Percentiles rank a stretch among this genome's conserved stretches.
Evolutionary conservation across 1,140 invertebrate species (phyloP).

Genomic region (Tetranychus cinnabarinus): DNA sequence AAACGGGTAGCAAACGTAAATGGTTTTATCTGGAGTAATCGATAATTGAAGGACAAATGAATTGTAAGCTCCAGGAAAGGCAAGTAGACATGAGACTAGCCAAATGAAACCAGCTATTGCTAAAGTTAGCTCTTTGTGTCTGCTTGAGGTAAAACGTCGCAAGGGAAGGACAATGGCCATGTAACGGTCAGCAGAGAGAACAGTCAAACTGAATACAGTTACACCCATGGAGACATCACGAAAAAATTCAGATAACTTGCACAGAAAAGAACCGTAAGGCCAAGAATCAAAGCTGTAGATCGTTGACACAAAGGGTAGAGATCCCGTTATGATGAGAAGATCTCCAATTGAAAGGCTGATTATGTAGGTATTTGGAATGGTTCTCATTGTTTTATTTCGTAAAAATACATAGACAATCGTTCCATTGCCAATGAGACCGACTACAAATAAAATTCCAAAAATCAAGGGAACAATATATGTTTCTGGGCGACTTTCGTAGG

Average conservation of each 20-base stretch:
- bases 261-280: slow-evolving; percentile 50
- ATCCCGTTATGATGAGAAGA: slow-evolving; percentile 43
- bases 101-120: slow-evolving; percentile 34
- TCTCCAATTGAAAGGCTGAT: slow-evolving; percentile 52
- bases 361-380: slow-evolving; percentile 74
- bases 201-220: slow-evolving; percentile 74
- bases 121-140: neutral
- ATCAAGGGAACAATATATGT: slow-evolving; percentile 63
- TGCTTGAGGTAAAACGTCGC: slow-evolving; percentile 35
- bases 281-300: slow-evolving; percentile 64
- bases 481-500: slow-evolving; percentile 41
- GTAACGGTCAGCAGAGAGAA: slow-evolving; percentile 63
- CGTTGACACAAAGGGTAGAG: slow-evolving; percentile 50
- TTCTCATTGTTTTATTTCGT: slow-evolving; percentile 51
- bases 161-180: slow-evolving; percentile 55
- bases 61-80: slow-evolving; percentile 47
- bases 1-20: slow-evolving; percentile 51
- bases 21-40: slow-evolving; percentile 22
- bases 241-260: slow-evolving; percentile 56
- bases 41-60: slow-evolving; percentile 37
- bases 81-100: slow-evolving; percentile 46
- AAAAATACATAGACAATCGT: slow-evolving; percentile 58
- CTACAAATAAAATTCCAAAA: slow-evolving; percentile 58
- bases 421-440: slow-evolving; percentile 61
- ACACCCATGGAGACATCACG: slow-evolving; percentile 81